Base-by-base conservation (phyloP, 2,888 invertebrate species). In the Eristalis arbustorum region DNA sequence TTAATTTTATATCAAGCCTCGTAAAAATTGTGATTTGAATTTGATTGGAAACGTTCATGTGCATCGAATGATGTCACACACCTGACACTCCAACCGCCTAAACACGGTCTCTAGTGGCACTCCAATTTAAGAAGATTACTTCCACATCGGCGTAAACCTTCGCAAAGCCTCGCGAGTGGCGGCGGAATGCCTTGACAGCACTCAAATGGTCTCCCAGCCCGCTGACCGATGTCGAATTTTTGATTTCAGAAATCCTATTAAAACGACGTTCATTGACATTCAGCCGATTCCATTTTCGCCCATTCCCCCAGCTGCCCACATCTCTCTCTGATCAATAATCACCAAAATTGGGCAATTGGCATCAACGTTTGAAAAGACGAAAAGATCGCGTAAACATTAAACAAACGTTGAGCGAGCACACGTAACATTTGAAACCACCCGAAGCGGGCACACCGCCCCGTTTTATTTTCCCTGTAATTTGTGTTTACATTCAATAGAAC, bases 231-330 rank as follows among this genome's bases (percentile, higher is more conserved):
- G 73, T 74, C 40, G 42, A 81, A 77, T 57, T 78, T 74, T 42
- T 49, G n/a, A n/a, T n/a, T n/a, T n/a, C n/a, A 11, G 22, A 71
- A 82, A 82, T 85, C 77, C 66, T 69, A 40, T 78, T 64, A 68
- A 72, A 64, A 57, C 34, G 13, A 40, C 77, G 77, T 77, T 81
- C 80, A 84, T 84, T 85, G 85, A 85, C 85, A 77, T 71, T 59
- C 62, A 73, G n/a, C 49, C 18, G 49, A 49, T 61, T 76, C 28
- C 71, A 67, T 49, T 23, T 34, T 31, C 13, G 31, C n/a, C 22
- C 37, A 67, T 63, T 57, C 25, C 28, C 37, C 37, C 11, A 23
- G 63, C 85, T 77, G 68, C 81, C 81, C 81, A 81, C 84, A 59
- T 69, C 66, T 25, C n/a, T 69, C 66, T 25, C n/a, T 49, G 11